Evolutionary conservation across 2,113 vertebrate species (phyloP), one percentile per base, ranked within the genome.

Genomic region (Podarcis muralis): DNA sequence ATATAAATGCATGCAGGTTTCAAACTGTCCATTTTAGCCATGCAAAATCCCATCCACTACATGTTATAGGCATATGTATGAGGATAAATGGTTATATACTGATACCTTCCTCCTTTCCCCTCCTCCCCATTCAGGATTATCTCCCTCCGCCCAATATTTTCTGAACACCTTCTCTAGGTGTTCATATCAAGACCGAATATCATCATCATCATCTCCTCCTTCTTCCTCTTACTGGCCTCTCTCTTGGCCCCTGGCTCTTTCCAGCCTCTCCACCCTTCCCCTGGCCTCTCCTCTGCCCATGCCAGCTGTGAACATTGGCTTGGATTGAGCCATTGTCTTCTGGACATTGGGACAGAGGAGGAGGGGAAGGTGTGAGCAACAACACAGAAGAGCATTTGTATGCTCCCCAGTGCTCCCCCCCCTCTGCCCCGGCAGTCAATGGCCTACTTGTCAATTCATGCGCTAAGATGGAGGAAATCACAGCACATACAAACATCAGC

Each of bases 401-500:
- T 59, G 89, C 79, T 96, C 95, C 94, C 95, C 94, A 75, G 83
- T 94, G 91, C 91, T 90, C 92, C 92, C 92, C 92, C 93, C 23
- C 93, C 90, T 95, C 93, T 92, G 74, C 90, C 87, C 35, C 48
- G 4, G 91, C 95, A 88, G 92, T 97, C 97, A 97, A 97, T 97
- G 97, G 96, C 93, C 91, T 84, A 89, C 97, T 97, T 97, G 97
- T 97, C 97, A 97, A 97, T 97, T 97, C 97, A 97, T 97, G 95
- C 92, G 20, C 93, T 85, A 94, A 91, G 94, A 97, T 96, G 97
- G 97, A 96, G 96, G 96, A 94, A 96, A 97, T 96, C 95, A 96
- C 94, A 95, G 92, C 72, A 90, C 93, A 94, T 95, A 96, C 95
- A 96, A 97, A 95, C 90, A 0, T 84, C 40, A 74, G 93, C 95